Evolutionary conservation across 1,140 invertebrate genomes (phyloP), one percentile per base, ranked within the genome.

Genomic region (Marisa cornuarietis): DNA sequence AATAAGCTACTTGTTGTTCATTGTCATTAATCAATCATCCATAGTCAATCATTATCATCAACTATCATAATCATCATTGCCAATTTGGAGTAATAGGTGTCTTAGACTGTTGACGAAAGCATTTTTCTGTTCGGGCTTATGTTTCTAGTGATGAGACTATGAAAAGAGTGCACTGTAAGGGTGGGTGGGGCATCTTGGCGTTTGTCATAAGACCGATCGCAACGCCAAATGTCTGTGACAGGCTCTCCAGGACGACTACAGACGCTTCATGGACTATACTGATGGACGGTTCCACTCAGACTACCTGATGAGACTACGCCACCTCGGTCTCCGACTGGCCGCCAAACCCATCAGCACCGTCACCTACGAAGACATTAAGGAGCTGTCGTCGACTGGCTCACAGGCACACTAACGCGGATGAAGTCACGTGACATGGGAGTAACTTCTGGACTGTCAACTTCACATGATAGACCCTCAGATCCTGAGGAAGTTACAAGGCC

Each of bases 221-320:
- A 6, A 42, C 6, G 6, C 2, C 6, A 42, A 11, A 58, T 18
- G 16, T 16, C 20, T 20, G 20, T 24, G 42, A 16, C 72, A 89
- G 88, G 82, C 80, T 16, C 73, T 90, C 61, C 89, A 90, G 81
- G 84, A 85, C 14, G 89, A 90, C 79, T 90, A 90, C 79, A 85
- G 84, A 71, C 78, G 86, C 31, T 90, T 90, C 79, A 87, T 90
- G 85, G 85, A 90, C 76, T 86, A 90, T 79, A 90, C 88, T 8
- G 88, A 89, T 71, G 87, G 88, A 42, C 81, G 84, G 76, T 90
- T 84, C 66, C 87, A 90, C 83, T 90, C 89, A 3, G 89, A 90
- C 71, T 90, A 89, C 78, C 82, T 90, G 71, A 88, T 90, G 85
- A 83, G 80, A 20, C 73, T 90, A 20, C 79, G 88, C 1, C 77